A percentile compares a stretch with the other conserved stretches of the same genome.
Evolutionary conservation across 92 coral and sea anemone genomes (phyloP).

Genomic region (Scolanthus callimorphus): DNA sequence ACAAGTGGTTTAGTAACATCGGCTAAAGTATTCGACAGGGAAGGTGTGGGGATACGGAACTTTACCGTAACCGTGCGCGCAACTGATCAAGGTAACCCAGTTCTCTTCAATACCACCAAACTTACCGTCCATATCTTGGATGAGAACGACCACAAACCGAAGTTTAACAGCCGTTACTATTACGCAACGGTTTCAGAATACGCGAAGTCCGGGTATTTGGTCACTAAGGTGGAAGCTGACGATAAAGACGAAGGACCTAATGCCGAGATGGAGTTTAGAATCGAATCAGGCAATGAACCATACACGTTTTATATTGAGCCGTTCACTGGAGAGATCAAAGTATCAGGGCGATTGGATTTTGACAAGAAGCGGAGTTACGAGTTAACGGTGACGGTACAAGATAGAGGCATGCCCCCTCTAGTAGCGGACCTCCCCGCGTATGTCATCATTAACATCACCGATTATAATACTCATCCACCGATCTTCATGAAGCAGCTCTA

Average conservation of each 20-base stretch:
- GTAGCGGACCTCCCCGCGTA: slow-evolving; percentile 33
- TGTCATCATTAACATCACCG: slow-evolving; percentile 59
- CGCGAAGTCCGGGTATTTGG: slow-evolving; percentile 55
- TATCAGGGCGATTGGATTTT: slow-evolving; percentile 69
- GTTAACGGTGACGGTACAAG: slow-evolving; percentile 68
- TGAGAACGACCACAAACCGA: slow-evolving; percentile 74
- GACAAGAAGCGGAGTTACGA: slow-evolving; percentile 56
- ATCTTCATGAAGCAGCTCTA: slow-evolving; percentile 56
- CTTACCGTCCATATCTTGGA: slow-evolving; percentile 59
- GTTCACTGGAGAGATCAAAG: slow-evolving; percentile 48
- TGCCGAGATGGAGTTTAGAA: slow-evolving; percentile 55
- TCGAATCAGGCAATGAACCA: slow-evolving; percentile 77
- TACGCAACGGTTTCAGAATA: slow-evolving; percentile 67
- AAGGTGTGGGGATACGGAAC: slow-evolving; percentile 24
- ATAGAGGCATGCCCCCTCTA: slow-evolving; percentile 69
- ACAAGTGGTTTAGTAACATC: slow-evolving; percentile 51
- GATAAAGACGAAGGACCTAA: slow-evolving; percentile 59
- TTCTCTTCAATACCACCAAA: slow-evolving; percentile 42
- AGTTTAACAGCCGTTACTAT: slow-evolving; percentile 37
- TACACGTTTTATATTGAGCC: slow-evolving; percentile 80
- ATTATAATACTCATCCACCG: slow-evolving; percentile 82
- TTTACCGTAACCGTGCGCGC: slow-evolving; percentile 68
- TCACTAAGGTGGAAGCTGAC: slow-evolving; percentile 48
- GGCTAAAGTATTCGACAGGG: slow-evolving; percentile 54
- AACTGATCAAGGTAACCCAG: slow-evolving; percentile 71